Conservation (phyloP, 2,797 vertebrate genomes). For the Parotocinclus haroldoi region DNA sequence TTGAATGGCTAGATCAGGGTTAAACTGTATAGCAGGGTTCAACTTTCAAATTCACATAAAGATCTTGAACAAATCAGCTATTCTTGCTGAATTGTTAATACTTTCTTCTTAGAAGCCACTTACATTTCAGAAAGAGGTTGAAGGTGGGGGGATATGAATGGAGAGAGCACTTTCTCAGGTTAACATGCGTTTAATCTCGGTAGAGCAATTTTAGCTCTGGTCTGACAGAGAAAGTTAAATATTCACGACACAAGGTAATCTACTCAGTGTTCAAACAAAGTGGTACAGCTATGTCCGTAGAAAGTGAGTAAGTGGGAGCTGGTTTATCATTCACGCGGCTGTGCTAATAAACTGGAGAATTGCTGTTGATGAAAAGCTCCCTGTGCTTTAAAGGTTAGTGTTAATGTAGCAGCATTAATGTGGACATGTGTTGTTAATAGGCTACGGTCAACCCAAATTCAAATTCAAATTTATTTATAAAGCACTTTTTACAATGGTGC, state of each 20-base stretch:
- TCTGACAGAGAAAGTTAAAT: conserved; percentile 67
- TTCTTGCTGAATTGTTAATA: too few species aligned
- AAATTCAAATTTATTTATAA: too few species aligned
- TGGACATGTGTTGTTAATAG: conserved; percentile 75
- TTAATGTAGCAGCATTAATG: conserved; percentile 73
- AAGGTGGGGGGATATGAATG: conserved; percentile 9
- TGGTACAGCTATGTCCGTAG: conserved; percentile 65
- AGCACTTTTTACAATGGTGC: too few species aligned
- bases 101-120: too few species aligned
- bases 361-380: conserved; percentile 69
- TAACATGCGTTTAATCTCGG: conserved; percentile 62
- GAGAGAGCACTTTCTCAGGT: conserved; percentile 43
- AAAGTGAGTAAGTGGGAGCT: conserved; percentile 33
- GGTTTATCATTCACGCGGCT: conserved; percentile 79
- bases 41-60: too few species aligned
- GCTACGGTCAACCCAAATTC: conserved; percentile 61
- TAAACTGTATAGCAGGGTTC: too few species aligned
- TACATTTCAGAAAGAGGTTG: conserved; percentile 13
- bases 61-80: too few species aligned
- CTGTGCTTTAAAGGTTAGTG: conserved; percentile 63
- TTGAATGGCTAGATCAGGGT: too few species aligned
- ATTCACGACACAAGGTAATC: conserved; percentile 68
- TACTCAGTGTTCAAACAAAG: conserved; percentile 73
- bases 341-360: conserved; percentile 75
- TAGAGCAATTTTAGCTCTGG: conserved; percentile 50